Base-by-base conservation (phyloP, 1,140 invertebrate species). In the Euglossa dilemma region DNA sequence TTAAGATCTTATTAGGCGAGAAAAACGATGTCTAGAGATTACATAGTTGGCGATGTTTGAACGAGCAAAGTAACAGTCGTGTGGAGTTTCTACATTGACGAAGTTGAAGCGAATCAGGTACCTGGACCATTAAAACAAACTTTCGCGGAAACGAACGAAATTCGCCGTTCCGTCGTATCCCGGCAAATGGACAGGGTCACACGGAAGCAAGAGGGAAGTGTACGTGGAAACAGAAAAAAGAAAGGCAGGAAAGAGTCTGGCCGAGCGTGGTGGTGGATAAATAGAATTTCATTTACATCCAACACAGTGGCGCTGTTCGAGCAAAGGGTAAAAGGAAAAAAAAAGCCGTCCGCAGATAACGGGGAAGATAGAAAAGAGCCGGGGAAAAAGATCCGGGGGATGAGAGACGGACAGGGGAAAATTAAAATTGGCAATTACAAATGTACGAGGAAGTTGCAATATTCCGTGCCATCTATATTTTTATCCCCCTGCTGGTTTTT, bases 351-450 rank as follows among this genome's bases (percentile, higher is more conserved):
- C 1, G 59, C 28, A 52, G 54, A 61, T 43, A 66, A 74, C 57
- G 43, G 25, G 43, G 14, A 66, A 72, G 64, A 57, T 12, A 43
- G 70, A 36, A 61, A 56, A 50, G n/a, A 59, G 66, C 28, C 14
- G 43, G 18, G 25, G 20, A 50, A 54, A 6, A 81, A 50, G 73
- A 45, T 52, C 9, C 43, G 43, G 45, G 45, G 16, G 14, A 23
- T 52, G 67, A 20, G 52, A 63, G 73, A 63, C 70, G 70, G 54
- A 64, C 45, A 12, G 61, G 52, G 14, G 12, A 36, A 74, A 78
- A 59, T 83, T 78, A 78, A 83, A 83, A 64, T 69, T 77, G 80
- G 63, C 80, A 83, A 77, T 83, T 83, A 83, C 73, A 64, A 56
- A 54, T 36, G 25, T 45, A 56, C 36, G 23, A 8, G 14, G 43